These are phyloP conservation scores for Todiramphus chloris DNA, from an alignment of 2,113 vertebrate genomes.

Conservation along the genomic window DNA sequence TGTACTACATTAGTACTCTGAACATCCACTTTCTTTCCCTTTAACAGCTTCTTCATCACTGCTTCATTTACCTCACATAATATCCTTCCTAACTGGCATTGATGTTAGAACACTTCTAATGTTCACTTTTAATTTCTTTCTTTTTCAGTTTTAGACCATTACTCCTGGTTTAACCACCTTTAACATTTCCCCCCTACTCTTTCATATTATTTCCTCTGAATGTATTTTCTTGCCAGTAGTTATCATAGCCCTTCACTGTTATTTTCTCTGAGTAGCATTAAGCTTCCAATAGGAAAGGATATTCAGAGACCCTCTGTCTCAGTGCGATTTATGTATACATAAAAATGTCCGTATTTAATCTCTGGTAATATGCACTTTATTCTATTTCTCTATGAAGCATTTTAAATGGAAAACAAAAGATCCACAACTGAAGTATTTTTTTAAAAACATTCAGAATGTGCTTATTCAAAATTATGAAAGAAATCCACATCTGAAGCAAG, in stretches of 20 bases:
- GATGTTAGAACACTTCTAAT: neutral
- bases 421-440: neutral
- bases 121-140: neutral
- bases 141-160: neutral
- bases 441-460: neutral
- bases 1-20: neutral
- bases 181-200: neutral
- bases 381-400: neutral
- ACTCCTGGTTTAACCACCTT: neutral
- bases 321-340: neutral
- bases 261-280: conserved; percentile 8
- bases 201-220: neutral
- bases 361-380: neutral
- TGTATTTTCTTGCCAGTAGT: neutral
- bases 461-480: neutral
- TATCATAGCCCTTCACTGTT: neutral
- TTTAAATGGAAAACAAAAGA: neutral
- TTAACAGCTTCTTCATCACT: neutral
- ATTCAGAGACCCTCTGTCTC: neutral
- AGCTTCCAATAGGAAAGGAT: neutral
- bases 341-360: neutral
- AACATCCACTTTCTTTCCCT: neutral
- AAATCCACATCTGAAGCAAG: neutral
- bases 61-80: neutral
- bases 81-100: neutral